Percentiles rank a stretch among this genome's conserved stretches.
phyloP scores from a whole-genome alignment of 2,888 invertebrate species.

The Stenodema calcarata region DNA sequence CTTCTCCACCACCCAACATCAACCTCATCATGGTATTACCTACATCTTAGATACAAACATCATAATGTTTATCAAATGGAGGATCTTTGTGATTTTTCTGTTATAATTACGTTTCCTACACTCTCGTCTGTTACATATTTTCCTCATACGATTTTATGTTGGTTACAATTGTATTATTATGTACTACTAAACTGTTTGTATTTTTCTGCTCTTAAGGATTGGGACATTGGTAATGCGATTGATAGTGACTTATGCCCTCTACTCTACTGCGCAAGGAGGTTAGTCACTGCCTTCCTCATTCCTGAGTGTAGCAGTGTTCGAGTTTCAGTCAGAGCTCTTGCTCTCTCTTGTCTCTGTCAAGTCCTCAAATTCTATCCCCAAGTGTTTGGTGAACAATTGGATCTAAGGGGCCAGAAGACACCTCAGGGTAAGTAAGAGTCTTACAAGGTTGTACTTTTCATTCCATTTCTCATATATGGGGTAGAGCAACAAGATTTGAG shows the following conservation, averaged over 20 bases:
- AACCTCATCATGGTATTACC: constrained; percentile 34
- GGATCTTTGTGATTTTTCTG: too few relatives aligned
- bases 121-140: too few relatives aligned
- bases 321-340: constrained; percentile 89
- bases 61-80: too few relatives aligned
- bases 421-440: constrained; percentile 50
- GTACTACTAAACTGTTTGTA: too few relatives aligned
- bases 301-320: constrained; percentile 72
- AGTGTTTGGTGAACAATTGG: constrained; percentile 68
- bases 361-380: constrained; percentile 77
- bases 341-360: constrained; percentile 79
- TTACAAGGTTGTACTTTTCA: too few relatives aligned
- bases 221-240: constrained; percentile 71
- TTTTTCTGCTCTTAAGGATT: constrained; percentile 50
- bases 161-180: too few relatives aligned
- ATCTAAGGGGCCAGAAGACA: constrained; percentile 52
- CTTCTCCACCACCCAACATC: constrained; percentile 52
- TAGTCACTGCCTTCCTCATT: constrained; percentile 76
- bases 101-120: too few relatives aligned
- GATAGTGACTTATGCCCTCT: constrained; percentile 72
- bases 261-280: constrained; percentile 74
- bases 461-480: background rate
- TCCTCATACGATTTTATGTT: too few relatives aligned
- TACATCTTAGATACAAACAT: too few relatives aligned
- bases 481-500: too few relatives aligned